Base-by-base conservation (phyloP, 2,888 invertebrate species). In the Sphaerophoria taeniata region DNA sequence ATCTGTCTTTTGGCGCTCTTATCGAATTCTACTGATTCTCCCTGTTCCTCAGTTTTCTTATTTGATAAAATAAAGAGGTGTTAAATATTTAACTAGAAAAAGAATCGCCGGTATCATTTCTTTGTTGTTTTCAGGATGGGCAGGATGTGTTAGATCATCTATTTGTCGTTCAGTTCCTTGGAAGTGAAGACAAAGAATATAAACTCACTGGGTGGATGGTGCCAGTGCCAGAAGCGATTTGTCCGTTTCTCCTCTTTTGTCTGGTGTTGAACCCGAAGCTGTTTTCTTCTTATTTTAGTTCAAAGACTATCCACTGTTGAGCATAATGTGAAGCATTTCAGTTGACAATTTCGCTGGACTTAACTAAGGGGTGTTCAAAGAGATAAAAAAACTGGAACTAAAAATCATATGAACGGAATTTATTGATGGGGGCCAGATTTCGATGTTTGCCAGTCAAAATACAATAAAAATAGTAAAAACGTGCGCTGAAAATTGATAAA, bases 111-210 rank as follows among this genome's bases (percentile, higher is more conserved):
- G 55, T 67, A 55, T 67, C 58, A 60, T 65, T 69, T 58, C 16
- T 14, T 53, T 53, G 6, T 58, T 6, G 3, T 70, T 53, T 49
- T 55, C 14, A 61, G 24, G 24, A 24, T 24, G 24, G 24, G 72
- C 67, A 72, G 72, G 77, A 84, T 79, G 49, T 67, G 75, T 75
- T 67, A 76, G 79, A 79, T 75, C 74, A 71, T 72, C 79, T 79
- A 75, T 79, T 76, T 79, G 75, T 76, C 72, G 24, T 24, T 24
- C 60, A 36, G 53, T 79, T 79, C 49, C 75, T 55, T 75, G 24
- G 24, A 24, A 65, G 75, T 75, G 56, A 72, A 79, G 79, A 84
- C 75, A 79, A 67, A 67, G 53, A 74, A 78, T 84, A 79, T 24
- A 24, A 24, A 24, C 24, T 24, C 2, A 24, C 24, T 24, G 24